Percentiles rank a stretch among this genome's conserved stretches.
phyloP scores from a whole-genome alignment of 2,888 invertebrate species.

The Dryadula phaetusa region DNA sequence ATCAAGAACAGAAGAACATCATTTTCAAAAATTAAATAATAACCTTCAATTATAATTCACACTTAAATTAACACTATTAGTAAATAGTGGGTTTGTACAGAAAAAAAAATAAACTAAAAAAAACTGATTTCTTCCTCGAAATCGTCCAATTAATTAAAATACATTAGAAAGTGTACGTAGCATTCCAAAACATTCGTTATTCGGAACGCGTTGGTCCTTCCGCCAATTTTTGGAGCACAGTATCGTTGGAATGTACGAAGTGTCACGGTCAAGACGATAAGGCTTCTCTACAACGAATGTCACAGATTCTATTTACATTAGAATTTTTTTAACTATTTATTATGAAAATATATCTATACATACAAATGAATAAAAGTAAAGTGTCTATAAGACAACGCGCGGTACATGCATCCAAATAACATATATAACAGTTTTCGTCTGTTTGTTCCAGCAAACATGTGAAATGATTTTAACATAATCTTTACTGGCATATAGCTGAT shows the following conservation, averaged over 20 bases:
- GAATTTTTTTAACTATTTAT: not conserved
- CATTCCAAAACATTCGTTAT: slow-evolving; percentile 29
- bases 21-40: no score
- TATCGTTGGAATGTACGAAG: slow-evolving; percentile 9
- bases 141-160: slow-evolving; percentile 26
- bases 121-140: slow-evolving; percentile 11
- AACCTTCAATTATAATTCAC: no score
- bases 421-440: no score
- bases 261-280: not conserved
- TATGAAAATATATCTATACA: no score
- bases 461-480: no score
- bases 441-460: no score
- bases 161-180: slow-evolving; percentile 32
- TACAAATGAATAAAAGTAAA: no score
- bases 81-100: not conserved
- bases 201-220: slow-evolving; percentile 35
- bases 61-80: not conserved
- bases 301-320: not conserved
- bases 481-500: no score
- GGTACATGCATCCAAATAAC: no score
- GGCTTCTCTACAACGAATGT: not conserved
- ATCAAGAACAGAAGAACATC: no score
- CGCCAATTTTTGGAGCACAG: slow-evolving; percentile 23
- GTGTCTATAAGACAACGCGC: no score
- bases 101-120: not conserved